Evolutionary conservation across 2,888 invertebrate genomes (phyloP), one percentile per base, ranked within the genome.

Genomic region (Ectemnius cavifrons): DNA sequence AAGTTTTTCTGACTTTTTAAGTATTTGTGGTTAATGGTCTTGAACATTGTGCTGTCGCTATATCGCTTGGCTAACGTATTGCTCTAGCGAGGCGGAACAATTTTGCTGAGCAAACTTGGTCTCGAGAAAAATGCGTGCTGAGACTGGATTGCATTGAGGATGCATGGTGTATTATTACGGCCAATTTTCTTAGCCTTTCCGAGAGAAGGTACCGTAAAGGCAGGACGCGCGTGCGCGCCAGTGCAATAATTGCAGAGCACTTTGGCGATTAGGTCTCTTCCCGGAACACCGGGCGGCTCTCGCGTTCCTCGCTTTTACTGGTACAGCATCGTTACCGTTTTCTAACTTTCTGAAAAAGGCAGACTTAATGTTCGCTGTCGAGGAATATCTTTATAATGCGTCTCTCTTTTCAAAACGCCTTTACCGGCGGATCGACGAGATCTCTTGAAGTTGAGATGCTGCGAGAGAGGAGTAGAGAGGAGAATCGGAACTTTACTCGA

Each of bases 181-280:
- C 62, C 71, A 74, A 77, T 78, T 78, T 77, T 77, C 68, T 73
- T 73, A 66, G 45, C 66, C 60, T 20, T 78, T 73, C 79, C 67
- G 70, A 73, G 68, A 37, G 37, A 75, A 77, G 80, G 73, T 72
- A 79, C 76, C 73, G 82, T 58, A 64, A 80, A 72, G 71, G 62
- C 66, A 37, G 61, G 67, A 70, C 71, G 77, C 74, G 77, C 58
- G 77, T 63, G 71, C 71, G 77, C 74, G 77, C 58, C 73, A 73
- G 64, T 70, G 70, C 73, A 71, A 56, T 72, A 73, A 74, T 78
- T 77, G 74, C 16, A 67, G 74, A 69, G 63, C 63, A 20, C 65
- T 70, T 58, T 13, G 6, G 45, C 56, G 71, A 65, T 49, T 63
- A 37, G 65, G 57, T 49, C 75, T 14, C 68, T 76, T 77, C 77